phyloP scores from a whole-genome alignment of 2,888 invertebrate genomes.

The Xiphydria camelus region DNA sequence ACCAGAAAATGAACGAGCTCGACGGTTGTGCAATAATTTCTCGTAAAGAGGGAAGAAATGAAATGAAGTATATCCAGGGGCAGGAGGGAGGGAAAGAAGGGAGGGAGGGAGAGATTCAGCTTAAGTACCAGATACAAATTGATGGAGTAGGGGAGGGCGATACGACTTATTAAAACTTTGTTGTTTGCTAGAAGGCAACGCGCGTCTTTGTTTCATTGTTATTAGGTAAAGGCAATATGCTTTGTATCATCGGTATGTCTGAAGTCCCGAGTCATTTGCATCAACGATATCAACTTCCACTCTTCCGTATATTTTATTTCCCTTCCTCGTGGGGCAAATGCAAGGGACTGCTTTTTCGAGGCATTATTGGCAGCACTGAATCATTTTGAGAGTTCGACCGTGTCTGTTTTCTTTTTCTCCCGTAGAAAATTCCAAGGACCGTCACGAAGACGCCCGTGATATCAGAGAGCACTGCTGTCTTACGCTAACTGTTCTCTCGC shows the following conservation, averaged over 20 bases:
- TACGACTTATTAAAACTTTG: constrained; percentile 32
- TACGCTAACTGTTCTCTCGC: constrained; percentile 16
- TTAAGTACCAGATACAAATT: constrained; percentile 52
- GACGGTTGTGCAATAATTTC: too few species aligned
- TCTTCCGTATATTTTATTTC: neutral
- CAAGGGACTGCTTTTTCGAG: constrained; percentile 46
- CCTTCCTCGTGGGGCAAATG: constrained; percentile 37
- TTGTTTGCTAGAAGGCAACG: constrained; percentile 55
- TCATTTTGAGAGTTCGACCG: constrained; percentile 28
- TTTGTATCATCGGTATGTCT: constrained; percentile 57
- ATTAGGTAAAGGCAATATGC: constrained; percentile 55
- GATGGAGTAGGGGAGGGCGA: constrained; percentile 32
- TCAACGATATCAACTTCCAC: neutral
- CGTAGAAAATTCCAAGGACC: constrained; percentile 28
- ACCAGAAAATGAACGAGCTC: neutral
- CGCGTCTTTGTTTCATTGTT: constrained; percentile 55
- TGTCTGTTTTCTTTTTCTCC: constrained; percentile 14
- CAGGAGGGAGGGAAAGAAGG: neutral
- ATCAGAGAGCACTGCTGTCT: constrained; percentile 41
- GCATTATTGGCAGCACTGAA: constrained; percentile 57
- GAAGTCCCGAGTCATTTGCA: constrained; percentile 38
- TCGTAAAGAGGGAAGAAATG: neutral
- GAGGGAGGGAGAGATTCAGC: constrained; percentile 1
- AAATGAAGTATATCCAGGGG: neutral
- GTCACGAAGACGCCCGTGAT: constrained; percentile 26